Evolutionary conservation across 2,797 vertebrate species (phyloP).

Genomic region (Sebastes glaucus): DNA sequence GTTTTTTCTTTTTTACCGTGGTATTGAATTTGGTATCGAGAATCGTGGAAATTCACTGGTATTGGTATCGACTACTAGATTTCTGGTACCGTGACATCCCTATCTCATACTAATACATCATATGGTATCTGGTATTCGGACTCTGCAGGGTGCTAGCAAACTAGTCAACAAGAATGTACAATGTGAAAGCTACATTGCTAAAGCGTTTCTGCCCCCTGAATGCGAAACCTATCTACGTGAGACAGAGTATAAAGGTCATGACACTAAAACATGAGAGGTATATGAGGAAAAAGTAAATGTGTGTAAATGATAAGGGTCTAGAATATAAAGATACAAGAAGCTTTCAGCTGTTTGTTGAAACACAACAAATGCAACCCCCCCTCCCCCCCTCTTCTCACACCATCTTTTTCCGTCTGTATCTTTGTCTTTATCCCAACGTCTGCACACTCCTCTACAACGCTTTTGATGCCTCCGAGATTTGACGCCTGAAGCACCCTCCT

Average conservation of each 20-base stretch:
- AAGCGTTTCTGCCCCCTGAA: too few relatives aligned
- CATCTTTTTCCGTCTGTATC: not conserved
- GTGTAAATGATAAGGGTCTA: conserved; percentile 2
- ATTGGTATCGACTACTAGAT: too few relatives aligned
- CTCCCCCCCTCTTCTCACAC: not conserved
- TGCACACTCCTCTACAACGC: not conserved
- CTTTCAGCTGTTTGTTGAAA: conserved; percentile 12
- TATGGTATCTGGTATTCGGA: too few relatives aligned
- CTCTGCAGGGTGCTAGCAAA: too few relatives aligned
- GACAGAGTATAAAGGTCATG: not conserved
- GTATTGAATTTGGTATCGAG: too few relatives aligned
- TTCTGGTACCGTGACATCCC: too few relatives aligned
- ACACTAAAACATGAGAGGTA: not conserved
- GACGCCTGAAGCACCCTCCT: not conserved
- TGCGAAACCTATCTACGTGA: not conserved
- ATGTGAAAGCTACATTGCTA: too few relatives aligned
- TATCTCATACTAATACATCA: too few relatives aligned
- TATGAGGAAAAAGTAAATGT: conserved; percentile 3
- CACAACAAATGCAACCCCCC: not conserved
- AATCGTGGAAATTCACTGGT: too few relatives aligned
- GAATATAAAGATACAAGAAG: conserved; percentile 28
- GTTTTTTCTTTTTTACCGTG: too few relatives aligned
- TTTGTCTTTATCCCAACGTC: not conserved
- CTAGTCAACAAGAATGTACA: too few relatives aligned
- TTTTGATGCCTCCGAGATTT: conserved; percentile 11